Percentiles rank a stretch among this genome's conserved stretches.
Evolutionary conservation across 2,888 invertebrate genomes (phyloP).

Genomic region (Eupithecia subumbrata): DNA sequence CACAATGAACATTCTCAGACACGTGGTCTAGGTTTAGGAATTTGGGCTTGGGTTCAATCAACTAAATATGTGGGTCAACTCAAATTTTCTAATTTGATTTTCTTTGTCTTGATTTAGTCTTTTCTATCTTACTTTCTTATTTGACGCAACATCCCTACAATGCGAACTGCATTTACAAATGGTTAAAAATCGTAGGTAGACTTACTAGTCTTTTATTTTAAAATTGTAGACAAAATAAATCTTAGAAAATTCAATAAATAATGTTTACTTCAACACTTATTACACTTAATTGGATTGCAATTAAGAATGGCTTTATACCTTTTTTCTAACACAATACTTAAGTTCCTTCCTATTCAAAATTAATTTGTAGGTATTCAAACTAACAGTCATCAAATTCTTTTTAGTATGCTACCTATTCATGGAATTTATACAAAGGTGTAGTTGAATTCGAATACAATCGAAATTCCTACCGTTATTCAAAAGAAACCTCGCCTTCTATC

Average conservation of each 20-base stretch:
- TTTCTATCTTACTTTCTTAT: background rate
- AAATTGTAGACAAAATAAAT: no score
- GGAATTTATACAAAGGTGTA: constrained; percentile 6
- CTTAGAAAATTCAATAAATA: no score
- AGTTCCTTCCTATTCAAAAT: background rate
- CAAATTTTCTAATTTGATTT: background rate
- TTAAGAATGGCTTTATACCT: background rate
- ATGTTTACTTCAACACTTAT: background rate
- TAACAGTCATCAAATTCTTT: constrained; percentile 14
- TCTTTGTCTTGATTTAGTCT: background rate
- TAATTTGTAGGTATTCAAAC: background rate
- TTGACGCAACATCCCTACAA: background rate
- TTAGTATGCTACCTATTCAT: background rate
- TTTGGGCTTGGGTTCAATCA: background rate
- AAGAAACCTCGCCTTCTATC: constrained; percentile 6
- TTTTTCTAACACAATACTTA: background rate
- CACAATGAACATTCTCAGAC: constrained; percentile 6
- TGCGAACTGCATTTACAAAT: background rate
- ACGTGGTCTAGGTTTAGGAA: constrained; percentile 1
- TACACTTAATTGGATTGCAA: background rate
- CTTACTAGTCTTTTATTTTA: no score
- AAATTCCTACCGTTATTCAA: constrained; percentile 6
- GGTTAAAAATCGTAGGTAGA: no score
- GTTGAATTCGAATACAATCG: constrained; percentile 14
- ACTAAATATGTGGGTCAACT: background rate